Conservation (phyloP, 2,888 invertebrate species). For the Hypena proboscidalis region DNA sequence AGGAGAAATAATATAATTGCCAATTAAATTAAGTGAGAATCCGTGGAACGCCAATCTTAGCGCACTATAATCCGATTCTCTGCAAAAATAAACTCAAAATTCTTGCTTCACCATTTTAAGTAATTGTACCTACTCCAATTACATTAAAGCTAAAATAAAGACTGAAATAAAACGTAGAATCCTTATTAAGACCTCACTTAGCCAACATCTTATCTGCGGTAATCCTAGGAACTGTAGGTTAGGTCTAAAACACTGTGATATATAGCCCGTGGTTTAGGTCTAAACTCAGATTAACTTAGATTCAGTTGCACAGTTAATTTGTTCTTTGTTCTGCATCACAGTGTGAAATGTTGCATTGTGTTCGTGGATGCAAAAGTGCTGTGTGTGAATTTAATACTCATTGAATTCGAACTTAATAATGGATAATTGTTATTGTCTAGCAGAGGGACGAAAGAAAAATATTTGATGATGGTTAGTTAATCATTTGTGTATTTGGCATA, state of each 20-base stretch:
- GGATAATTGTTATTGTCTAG: no score
- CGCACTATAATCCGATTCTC: constrained; percentile 23
- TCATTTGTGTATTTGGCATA: no score
- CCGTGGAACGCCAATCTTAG: neutral
- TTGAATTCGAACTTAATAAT: no score
- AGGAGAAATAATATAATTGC: no score
- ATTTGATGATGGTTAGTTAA: no score
- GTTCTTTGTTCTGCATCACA: constrained; percentile 24
- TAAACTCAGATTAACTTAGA: constrained; percentile 46
- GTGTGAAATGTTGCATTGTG: constrained; percentile 22
- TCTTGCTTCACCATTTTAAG: constrained; percentile 28
- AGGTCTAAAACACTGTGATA: constrained; percentile 48
- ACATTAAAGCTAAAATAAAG: constrained; percentile 42
- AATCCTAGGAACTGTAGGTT: constrained; percentile 45
- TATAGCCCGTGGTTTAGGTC: constrained; percentile 33
- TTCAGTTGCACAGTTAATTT: constrained; percentile 36
- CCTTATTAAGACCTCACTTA: constrained; percentile 47
- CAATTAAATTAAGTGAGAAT: no score
- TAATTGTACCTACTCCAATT: constrained; percentile 37
- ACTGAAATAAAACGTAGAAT: constrained; percentile 39
- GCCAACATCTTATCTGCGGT: constrained; percentile 48
- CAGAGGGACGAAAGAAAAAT: no score
- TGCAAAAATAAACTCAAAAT: constrained; percentile 22
- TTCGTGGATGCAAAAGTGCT: no score
- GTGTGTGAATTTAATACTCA: no score